These are phyloP conservation scores for Gymnogyps californianus DNA, from an alignment of 2,113 vertebrate species.

Conservation along the genomic window DNA sequence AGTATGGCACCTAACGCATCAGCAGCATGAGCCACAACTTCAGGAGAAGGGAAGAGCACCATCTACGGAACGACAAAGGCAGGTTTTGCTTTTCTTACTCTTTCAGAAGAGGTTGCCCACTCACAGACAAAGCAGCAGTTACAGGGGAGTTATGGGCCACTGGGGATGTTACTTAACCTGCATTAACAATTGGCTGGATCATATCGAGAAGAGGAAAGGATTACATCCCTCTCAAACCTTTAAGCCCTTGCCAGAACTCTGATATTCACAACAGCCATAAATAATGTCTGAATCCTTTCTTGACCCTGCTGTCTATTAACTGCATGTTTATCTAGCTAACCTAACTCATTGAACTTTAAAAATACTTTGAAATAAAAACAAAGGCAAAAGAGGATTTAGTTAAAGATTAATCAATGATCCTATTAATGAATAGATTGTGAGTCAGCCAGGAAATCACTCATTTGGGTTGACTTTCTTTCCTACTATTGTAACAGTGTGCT, in stretches of 20 bases:
- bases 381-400: not conserved
- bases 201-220: not conserved
- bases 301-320: not conserved
- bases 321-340: not conserved
- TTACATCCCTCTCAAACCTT: not conserved
- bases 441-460: not conserved
- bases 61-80: not conserved
- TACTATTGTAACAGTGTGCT: not conserved
- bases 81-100: not conserved
- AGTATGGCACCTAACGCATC: not conserved
- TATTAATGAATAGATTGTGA: not conserved
- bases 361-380: not conserved
- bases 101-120: not conserved
- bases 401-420: not conserved
- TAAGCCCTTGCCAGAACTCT: not conserved
- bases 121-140: not conserved
- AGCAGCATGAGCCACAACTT: accelerated
- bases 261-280: not conserved
- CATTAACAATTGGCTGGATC: not conserved
- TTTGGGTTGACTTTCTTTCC: not conserved
- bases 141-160: not conserved
- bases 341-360: not conserved
- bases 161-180: not conserved
- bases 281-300: not conserved
- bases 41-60: not conserved